Evolutionary conservation across 2,113 vertebrate species (phyloP), one percentile per base, ranked within the genome.

Genomic region (Mystacornis crossleyi): DNA sequence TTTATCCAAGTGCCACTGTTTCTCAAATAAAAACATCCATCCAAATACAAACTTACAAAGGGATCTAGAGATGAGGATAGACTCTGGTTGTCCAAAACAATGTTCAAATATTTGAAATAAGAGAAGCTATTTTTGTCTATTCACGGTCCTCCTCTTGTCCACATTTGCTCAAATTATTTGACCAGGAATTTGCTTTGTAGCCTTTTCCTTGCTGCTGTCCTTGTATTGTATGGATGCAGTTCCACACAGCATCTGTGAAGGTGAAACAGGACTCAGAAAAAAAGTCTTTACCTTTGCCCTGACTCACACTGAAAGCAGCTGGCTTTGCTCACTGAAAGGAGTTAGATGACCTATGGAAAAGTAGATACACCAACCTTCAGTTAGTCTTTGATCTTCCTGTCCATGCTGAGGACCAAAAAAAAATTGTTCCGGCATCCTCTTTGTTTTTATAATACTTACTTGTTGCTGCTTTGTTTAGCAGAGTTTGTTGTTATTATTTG

Each of bases 381-480:
- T 94, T 79, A 64, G 33, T 58, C 53, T 60, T 79, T 25, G 57
- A 81, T 93, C 81, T 95, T 96, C 72, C 84, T 97, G 91, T 89
- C 74, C 29, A 43, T 31, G 48, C 65, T 85, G 81, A 95, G 66
- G 57, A 82, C 17, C 73, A 87, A 80, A 91, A 74, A 65, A 87
- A 94, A 70, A 81, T 70, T 77, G 54, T 94, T 91, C 81, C 91
- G 87, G 70, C 90, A 85, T 80, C 51, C 40, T 91, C 86, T 87
- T 62, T 78, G 55, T 24, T 93, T 94, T 91, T 67, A 38, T 69
- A 85, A 40, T 48, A 12, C 66, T 42, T 66, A 25, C 14, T 70
- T 89, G 31, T 91, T 45, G 50, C 51, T 55, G 73, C 55, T 94
- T 87, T 89, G 74, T 87, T 93, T 85, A 81, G 50, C 8, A 3